Conservation (phyloP, 2,113 vertebrate genomes). For the Pipa parva region DNA sequence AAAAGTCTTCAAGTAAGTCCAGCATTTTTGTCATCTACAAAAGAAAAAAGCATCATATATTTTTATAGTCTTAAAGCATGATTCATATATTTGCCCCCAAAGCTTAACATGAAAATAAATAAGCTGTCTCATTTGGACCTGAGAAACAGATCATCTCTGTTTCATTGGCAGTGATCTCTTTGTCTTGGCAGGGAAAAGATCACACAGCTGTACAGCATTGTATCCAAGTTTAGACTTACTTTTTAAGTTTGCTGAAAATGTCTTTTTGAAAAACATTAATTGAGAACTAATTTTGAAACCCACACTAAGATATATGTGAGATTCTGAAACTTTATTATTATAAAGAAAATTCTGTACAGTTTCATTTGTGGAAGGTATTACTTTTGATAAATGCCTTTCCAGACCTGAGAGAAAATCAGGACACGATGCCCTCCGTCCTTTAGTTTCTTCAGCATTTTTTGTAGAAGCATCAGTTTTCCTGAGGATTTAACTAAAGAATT, state of each 20-base stretch:
- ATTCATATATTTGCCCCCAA: background rate
- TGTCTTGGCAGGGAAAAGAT: background rate
- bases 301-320: no score
- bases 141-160: background rate
- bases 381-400: no score
- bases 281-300: no score
- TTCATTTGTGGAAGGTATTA: no score
- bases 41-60: background rate
- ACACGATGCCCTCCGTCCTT: constrained; percentile 90
- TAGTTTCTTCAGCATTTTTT: constrained; percentile 95
- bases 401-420: constrained; percentile 95
- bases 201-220: background rate
- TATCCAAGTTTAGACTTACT: background rate
- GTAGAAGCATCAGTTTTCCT: constrained; percentile 92
- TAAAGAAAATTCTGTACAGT: no score
- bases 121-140: background rate
- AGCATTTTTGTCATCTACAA: constrained; percentile 97
- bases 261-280: no score
- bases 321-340: no score
- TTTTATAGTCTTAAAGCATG: background rate
- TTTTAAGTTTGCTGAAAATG: no score
- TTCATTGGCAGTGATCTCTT: background rate
- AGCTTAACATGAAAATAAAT: background rate
- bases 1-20: constrained; percentile 92
- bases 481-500: constrained; percentile 92